These are phyloP conservation scores for Loripinus fragilis DNA, from an alignment of 2,888 invertebrate genomes.

Conservation along the genomic window DNA sequence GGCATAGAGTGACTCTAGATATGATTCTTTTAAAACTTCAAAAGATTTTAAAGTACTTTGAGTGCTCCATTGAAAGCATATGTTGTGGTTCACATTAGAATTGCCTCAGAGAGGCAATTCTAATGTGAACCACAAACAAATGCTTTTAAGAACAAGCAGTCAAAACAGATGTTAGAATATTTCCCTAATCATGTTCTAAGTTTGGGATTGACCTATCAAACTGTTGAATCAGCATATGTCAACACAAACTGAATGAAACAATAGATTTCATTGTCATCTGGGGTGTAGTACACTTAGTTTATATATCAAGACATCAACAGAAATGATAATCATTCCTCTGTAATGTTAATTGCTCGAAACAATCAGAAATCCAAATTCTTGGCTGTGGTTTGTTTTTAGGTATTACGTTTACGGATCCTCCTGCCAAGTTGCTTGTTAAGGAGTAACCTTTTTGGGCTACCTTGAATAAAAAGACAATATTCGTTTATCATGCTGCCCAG, in stretches of 20 bases:
- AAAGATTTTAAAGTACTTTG: too few species aligned
- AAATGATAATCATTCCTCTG: neutral
- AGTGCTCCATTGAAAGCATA: too few species aligned
- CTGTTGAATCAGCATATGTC: neutral
- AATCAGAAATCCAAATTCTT: conserved; percentile 5
- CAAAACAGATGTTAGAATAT: too few species aligned
- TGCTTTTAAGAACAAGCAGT: too few species aligned
- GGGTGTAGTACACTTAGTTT: conserved; percentile 7
- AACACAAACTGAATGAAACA: neutral
- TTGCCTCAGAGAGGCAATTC: too few species aligned
- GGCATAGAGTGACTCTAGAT: neutral
- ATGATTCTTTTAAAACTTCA: too few species aligned
- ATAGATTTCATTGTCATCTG: neutral
- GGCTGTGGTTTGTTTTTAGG: neutral
- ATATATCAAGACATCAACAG: neutral
- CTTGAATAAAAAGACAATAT: neutral
- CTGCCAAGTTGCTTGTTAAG: neutral
- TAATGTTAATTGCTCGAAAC: neutral
- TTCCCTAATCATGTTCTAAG: too few species aligned
- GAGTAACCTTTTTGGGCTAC: neutral
- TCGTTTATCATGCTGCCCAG: neutral
- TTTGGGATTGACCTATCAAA: conserved; percentile 4
- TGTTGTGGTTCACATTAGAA: too few species aligned
- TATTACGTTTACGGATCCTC: neutral
- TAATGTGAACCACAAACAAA: too few species aligned